A percentile compares a stretch with the other conserved stretches of the same genome.
phyloP scores from a whole-genome alignment of 2,888 invertebrate species.

The Malacosoma neustria region DNA sequence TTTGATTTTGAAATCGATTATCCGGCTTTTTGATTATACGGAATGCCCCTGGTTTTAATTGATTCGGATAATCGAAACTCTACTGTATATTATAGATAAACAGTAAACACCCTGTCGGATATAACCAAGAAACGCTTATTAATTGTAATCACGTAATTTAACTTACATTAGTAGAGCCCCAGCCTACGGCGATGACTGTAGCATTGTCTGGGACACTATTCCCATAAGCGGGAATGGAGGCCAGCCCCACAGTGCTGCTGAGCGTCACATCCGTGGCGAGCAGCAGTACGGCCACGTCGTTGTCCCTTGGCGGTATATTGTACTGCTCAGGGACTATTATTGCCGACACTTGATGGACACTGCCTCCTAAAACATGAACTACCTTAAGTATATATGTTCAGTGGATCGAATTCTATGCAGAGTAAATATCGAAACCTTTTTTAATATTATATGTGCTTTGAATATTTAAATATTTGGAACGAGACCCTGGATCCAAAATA shows the following conservation, averaged over 20 bases:
- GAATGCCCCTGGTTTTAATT: too few species aligned
- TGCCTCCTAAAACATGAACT: slow-evolving; percentile 32
- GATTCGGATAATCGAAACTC: too few species aligned
- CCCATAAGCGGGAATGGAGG: slow-evolving; percentile 25
- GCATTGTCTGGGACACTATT: slow-evolving; percentile 26
- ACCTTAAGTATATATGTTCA: slow-evolving; percentile 4
- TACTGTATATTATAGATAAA: too few species aligned
- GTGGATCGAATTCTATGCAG: neutral
- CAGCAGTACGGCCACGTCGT: slow-evolving; percentile 43
- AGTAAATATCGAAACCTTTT: neutral
- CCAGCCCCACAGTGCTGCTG: slow-evolving; percentile 14
- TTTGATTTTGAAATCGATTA: too few species aligned
- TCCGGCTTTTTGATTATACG: too few species aligned
- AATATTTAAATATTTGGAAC: neutral
- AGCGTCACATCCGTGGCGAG: slow-evolving; percentile 21
- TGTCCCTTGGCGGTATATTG: slow-evolving; percentile 26
- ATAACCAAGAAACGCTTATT: too few species aligned
- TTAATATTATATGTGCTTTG: neutral
- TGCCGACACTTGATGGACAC: slow-evolving; percentile 21
- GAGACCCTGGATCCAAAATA: too few species aligned
- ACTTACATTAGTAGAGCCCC: slow-evolving; percentile 46
- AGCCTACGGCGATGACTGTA: slow-evolving; percentile 35
- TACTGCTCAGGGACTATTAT: slow-evolving; percentile 38
- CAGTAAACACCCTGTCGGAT: too few species aligned
- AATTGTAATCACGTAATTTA: too few species aligned